Evolutionary conservation across 2,888 invertebrate species (phyloP), one percentile per base, ranked within the genome.

Genomic region (Drosophila pseudotalamancana): DNA sequence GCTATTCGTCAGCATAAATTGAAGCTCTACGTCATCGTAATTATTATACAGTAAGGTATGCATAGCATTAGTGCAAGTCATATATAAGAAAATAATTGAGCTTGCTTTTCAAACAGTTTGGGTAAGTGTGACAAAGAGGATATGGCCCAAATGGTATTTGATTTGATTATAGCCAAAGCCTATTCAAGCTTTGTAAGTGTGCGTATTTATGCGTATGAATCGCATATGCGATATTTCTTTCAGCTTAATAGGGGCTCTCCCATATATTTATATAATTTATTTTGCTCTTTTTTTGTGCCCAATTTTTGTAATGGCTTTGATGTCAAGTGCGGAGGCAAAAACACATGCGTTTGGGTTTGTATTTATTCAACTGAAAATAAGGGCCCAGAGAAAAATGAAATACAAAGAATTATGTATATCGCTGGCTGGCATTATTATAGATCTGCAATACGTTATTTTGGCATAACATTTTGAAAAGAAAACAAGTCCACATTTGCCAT

Each of bases 151-250:
- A 29, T 43, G 23, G 12, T 43, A 14, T 37, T 43, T 43, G 23
- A 43, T 57, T 72, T 53, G 51, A 49, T 69, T 56, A 72, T 25
- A 21, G 34, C 27, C 34, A 27, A 19, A 9, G 27, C 27, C 32
- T 16, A 16, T 18, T 39, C 21, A 18, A 27, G 39, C 16, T 16
- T 3, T 27, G 19, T 48, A 4, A 34, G 5, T 11, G 14, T 31
- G 11, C 51, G 27, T 61, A 29, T 39, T 16, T 27, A 12, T 51
- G 45, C 32, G n/a, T 21, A 12, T 16, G 29, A 14, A 11, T 34
- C 9, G 16, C 46, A 12, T 18, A 23, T 12, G 37, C 29, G 29
- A 39, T 55, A 19, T 50, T 39, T 46, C 34, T 12, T 21, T 54
- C 29, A 40, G 29, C 21, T 51, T 67, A 53, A 55, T 54, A 25